Base-by-base conservation (phyloP, 2,113 vertebrate genomes). In the Pseudorectes ferrugineus region DNA sequence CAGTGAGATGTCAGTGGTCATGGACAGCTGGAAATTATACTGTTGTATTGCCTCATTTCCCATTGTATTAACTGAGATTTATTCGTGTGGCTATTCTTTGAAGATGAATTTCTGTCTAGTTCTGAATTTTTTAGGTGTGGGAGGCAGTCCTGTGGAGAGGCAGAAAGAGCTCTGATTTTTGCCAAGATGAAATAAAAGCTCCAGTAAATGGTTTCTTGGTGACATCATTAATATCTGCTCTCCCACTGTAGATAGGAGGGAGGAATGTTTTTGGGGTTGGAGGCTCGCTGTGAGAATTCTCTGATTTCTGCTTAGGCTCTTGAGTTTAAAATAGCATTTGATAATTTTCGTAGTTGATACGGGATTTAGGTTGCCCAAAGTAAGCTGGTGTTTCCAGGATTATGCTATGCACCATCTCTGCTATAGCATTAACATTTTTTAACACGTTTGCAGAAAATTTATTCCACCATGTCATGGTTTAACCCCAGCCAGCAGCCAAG, bases 141-240 rank as follows among this genome's bases (percentile, higher is more conserved):
- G 35, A 68, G 29, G 20, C n/a, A 52, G 26, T 73, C n/a, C 42
- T 65, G 17, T 40, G 87, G 72, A 61, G 83, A 88, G 38, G 19
- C 35, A 59, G 38, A 36, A 76, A 76, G 48, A 82, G 28, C n/a
- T 88, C 54, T 59, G 49, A 25, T 83, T 91, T 88, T 89, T 89
- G 68, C 46, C 7, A 25, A 48, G 40, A 57, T 85, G 11, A 58
- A 78, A 21, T 89, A 55, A 87, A 88, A 89, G 24, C 10, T 54
- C 7, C 2, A 4, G 20, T 51, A 59, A 84, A 36, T 45, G 2
- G 31, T 83, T 88, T 91, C 20, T 58, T 74, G 25, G 29, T 74
- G 48, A 45, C 11, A 9, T 61, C 1, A 3, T 81, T 78, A 45
- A 14, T 79, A 81, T 10, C 28, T 2, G 2, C 23, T 87, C 14